These are phyloP conservation scores for Coremacera marginata DNA, from an alignment of 2,888 invertebrate species.

Conservation along the genomic window DNA sequence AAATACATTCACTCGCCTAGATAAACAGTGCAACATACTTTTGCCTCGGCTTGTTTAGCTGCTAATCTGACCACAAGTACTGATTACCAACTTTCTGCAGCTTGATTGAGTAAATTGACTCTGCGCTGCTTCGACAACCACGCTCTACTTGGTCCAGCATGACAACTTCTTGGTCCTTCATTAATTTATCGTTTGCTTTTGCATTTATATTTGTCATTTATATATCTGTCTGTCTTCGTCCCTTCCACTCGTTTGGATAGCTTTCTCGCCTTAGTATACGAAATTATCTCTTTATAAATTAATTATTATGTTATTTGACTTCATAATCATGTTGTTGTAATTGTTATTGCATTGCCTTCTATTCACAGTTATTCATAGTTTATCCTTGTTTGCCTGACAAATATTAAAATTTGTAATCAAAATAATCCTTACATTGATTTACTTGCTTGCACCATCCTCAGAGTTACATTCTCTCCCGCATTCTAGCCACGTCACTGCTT, in stretches of 20 bases:
- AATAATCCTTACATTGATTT: constrained; percentile 32
- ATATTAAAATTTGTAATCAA: constrained; percentile 38
- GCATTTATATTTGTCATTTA: constrained; percentile 21
- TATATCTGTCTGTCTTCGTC: not conserved
- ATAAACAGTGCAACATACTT: not conserved
- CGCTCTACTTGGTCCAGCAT: not conserved
- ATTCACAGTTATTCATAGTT: not conserved
- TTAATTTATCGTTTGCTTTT: constrained; percentile 30
- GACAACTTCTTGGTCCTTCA: not conserved
- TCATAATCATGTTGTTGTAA: constrained; percentile 4
- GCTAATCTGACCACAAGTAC: constrained; percentile 28
- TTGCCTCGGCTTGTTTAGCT: not conserved
- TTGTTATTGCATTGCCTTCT: constrained; percentile 3
- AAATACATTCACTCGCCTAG: no score
- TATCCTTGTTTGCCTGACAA: constrained; percentile 13
- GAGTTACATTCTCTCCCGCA: not conserved
- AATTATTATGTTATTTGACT: constrained; percentile 19
- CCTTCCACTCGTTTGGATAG: not conserved
- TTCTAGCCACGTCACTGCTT: not conserved
- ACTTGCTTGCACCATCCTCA: not conserved
- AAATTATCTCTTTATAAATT: constrained; percentile 29
- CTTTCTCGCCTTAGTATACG: not conserved
- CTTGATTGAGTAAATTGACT: constrained; percentile 27
- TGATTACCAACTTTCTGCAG: constrained; percentile 23
- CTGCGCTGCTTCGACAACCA: not conserved